These are phyloP conservation scores for Epizoanthus illoricatus DNA, from an alignment of 92 coral and sea anemone species.

Conservation along the genomic window DNA sequence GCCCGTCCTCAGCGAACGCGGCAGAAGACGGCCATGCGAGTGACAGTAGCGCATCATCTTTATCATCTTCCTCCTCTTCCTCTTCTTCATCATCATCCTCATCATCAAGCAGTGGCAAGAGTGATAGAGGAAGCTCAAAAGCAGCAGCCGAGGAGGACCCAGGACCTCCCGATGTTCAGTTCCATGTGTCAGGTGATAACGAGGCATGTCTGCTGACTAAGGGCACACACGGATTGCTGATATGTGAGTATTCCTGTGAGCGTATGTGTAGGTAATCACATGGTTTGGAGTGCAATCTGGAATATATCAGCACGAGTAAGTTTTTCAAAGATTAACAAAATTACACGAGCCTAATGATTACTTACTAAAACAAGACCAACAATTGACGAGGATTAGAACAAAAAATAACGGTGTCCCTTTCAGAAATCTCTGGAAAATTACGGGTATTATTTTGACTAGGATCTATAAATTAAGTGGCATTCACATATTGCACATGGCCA, in stretches of 20 bases:
- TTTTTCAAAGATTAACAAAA: too few relatives aligned
- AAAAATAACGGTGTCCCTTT: too few relatives aligned
- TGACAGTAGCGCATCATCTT: slow-evolving; percentile 53
- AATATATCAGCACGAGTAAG: too few relatives aligned
- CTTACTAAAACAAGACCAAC: too few relatives aligned
- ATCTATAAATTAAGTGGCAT: too few relatives aligned
- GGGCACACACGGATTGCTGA: slow-evolving; percentile 96
- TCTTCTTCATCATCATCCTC: slow-evolving; percentile 54
- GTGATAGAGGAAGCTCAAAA: slow-evolving; percentile 39
- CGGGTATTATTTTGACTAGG: too few relatives aligned
- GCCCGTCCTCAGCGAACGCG: slow-evolving; percentile 55
- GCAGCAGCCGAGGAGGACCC: slow-evolving; percentile 57
- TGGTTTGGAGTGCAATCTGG: too few relatives aligned
- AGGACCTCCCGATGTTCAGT: slow-evolving; percentile 73
- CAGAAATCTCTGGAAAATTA: too few relatives aligned
- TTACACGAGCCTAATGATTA: too few relatives aligned
- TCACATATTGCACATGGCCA: too few relatives aligned
- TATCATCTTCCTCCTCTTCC: slow-evolving; percentile 57
- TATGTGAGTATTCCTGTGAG: slow-evolving; percentile 69
- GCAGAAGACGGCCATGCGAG: slow-evolving; percentile 55
- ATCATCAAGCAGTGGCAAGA: slow-evolving; percentile 34
- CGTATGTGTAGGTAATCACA: too few relatives aligned
- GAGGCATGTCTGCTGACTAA: slow-evolving; percentile 98
- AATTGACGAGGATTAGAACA: too few relatives aligned
- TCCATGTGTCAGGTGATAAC: slow-evolving; percentile 79